Evolutionary conservation across 2,888 invertebrate genomes (phyloP), one percentile per base, ranked within the genome.

Genomic region (Agrilus biguttatus): DNA sequence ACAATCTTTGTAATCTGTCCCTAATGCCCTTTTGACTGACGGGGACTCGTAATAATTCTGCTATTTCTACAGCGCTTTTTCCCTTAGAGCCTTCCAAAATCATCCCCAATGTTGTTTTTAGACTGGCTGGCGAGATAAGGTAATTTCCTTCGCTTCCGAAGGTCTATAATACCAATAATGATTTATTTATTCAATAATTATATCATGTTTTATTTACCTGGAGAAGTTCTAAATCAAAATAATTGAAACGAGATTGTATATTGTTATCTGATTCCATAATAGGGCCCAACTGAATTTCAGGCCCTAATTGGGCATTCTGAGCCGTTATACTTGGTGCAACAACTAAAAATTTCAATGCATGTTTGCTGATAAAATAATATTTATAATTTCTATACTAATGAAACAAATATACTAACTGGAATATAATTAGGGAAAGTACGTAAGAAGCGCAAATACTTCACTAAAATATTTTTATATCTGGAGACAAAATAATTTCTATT

Each of bases 111-210:
- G 73, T 72, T 1, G 74, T 67, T 59, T 80, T 81, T 21, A 79
- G 67, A 55, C 79, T 79, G 44, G 75, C 72, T 13, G 82, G 78
- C n/a, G 82, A 80, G 3, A 80, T 59, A 55, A 81, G 67, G 32
- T 79, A 67, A 56, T 82, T 82, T 19, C 73, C 73, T 8, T 49
- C 44, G 14, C 52, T 49, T 43, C 59, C 55, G 53, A 56, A 47
- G 23, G 53, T 51, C 48, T 46, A 43, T 5, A 45, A 42, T 13
- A 28, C 8, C 21, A 14, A n/a, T 14, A 23, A 3, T n/a, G 2
- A 14, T 10, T 33, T 14, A 37, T 19, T 19, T 14, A 28, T 5
- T 14, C 4, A 13, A 43, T 40, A 40, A 14, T 33, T 39, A 37
- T 37, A 44, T 10, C 32, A 28, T 28, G 37, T 13, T 14, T 33